Base-by-base conservation (phyloP, 2,888 invertebrate genomes). In the Drosophila borborema region DNA sequence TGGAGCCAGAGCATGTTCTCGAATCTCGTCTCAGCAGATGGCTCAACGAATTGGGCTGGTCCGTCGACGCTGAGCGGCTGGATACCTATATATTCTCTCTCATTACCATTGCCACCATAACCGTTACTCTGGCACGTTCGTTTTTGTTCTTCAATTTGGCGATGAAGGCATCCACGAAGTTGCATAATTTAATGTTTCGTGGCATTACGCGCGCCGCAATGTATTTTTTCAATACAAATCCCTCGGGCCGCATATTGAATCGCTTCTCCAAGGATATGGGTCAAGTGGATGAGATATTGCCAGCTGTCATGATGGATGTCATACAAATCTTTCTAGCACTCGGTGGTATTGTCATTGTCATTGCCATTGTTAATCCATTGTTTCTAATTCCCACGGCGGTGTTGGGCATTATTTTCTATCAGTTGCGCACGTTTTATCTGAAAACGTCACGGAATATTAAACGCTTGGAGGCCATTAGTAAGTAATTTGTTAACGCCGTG, bases 181-280 rank as follows among this genome's bases (percentile, higher is more conserved):
- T 98, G 0, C 98, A 98, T 93, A 96, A 97, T 92, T 94, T 93
- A 18, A 98, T 98, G 98, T 98, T 98, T 92, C 93, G 94, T n/a
- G 94, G 96, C 36, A 95, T 98, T 23, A 96, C 97, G 3, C 94
- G 96, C 20, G 96, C 97, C 0, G 95, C 96, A 0, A 97, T 98
- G 95, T 94, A 95, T 28, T 98, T 98, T 94, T 98, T 98, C 93
- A 97, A 98, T 91, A 95, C 95, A 5, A 98, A 98, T 93, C 96
- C 97, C 0, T 96, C 96, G 0, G 97, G 97, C 0, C 94, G 96
- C 53, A 96, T 98, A 82, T 94, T 98, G 53, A 98, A 98, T 93
- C 94, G 98, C 31, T 98, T 98, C 93, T 96, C 98, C 0, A 98
- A 98, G 92, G 98, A 98, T 88, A 96, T 97, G 94, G 97, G 93